Evolutionary conservation across 2,113 vertebrate genomes (phyloP), one percentile per base, ranked within the genome.

Genomic region (Hypanus sabinus): DNA sequence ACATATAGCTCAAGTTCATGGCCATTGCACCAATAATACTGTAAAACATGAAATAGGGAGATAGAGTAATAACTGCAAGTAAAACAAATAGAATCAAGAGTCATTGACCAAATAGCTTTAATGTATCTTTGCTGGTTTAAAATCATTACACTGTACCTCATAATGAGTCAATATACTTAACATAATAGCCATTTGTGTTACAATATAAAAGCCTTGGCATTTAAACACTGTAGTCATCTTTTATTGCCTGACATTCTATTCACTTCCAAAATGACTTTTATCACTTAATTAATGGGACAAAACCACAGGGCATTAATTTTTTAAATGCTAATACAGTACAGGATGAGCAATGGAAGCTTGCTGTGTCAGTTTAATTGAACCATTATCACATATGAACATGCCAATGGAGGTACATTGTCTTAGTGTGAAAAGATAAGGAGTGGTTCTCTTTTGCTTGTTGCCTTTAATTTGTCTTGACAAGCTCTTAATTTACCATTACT

Each of bases 231-330:
- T 27, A 93, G 70, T 93, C 91, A 75, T 73, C 91, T 75, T 75
- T 93, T 93, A 93, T 93, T 93, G 91, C 70, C 91, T 93, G 91
- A 93, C 91, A 93, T 93, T 93, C 91, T 46, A 93, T 33, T 93
- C 27, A 73, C 68, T 93, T 93, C 68, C 70, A 73, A 55, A 73
- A 73, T 73, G 33, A 93, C 85, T 90, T 75, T 93, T 73, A 93
- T 65, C 68, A 75, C 70, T 93, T 93, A 73, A 93, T 93, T 93
- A 93, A 93, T 93, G 65, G 73, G 73, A 93, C 91, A 93, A 93
- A 93, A 93, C 91, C 91, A 93, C 90, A 93, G 70, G 91, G 38
- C 91, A 93, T 93, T 93, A 73, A 93, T 75, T 75, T 46, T 93
- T 93, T 93, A 73, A 90, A 90, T 93, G 91, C 70, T 93, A 93